Evolutionary conservation across 2,113 vertebrate genomes (phyloP), one percentile per base, ranked within the genome.

Genomic region (Hucho hucho): DNA sequence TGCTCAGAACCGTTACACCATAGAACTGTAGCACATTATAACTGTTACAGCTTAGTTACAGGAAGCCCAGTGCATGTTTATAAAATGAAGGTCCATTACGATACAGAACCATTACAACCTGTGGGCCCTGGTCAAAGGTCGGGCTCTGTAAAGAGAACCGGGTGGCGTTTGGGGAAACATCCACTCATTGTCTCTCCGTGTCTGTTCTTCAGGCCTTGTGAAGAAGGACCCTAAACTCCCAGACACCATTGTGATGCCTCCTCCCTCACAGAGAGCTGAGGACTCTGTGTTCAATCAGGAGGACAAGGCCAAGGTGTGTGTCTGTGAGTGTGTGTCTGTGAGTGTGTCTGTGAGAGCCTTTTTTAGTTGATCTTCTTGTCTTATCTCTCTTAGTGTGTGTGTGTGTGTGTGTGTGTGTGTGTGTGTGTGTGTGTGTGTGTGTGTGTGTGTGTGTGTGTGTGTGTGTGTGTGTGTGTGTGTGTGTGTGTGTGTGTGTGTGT

Each of bases 241-340:
- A 6, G 85, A 92, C 81, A 92, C 90, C 12, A 88, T 93, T 47
- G 92, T 95, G 80, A 91, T 96, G 86, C 92, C 94, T 6, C 96
- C 96, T 3, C 95, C 94, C 32, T 93, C 94, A 43, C 94, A 94
- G 0, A 94, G 96, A 92, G 80, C 89, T 61, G 89, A 89, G 66
- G 92, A 92, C 25, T 96, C 95, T 12, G 90, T 98, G 75, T 98
- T 98, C 86, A 95, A 97, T 84, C 93, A 96, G 73, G 93, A 96
- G 79, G 96, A 97, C 58, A 98, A 96, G 81, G 94, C 95, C n/a
- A 93, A 94, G 92, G 97, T 95, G 22, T 46, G 86, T 80, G 28
- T 22, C 29, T 20, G 16, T 32, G 65, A 2, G 13, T 32, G 65
- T 68, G 66, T 22, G 29, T 69, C 9, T 46, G 32, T 69, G 32